phyloP scores from a whole-genome alignment of 2,113 vertebrate species.

The Microcebus tavaratra region DNA sequence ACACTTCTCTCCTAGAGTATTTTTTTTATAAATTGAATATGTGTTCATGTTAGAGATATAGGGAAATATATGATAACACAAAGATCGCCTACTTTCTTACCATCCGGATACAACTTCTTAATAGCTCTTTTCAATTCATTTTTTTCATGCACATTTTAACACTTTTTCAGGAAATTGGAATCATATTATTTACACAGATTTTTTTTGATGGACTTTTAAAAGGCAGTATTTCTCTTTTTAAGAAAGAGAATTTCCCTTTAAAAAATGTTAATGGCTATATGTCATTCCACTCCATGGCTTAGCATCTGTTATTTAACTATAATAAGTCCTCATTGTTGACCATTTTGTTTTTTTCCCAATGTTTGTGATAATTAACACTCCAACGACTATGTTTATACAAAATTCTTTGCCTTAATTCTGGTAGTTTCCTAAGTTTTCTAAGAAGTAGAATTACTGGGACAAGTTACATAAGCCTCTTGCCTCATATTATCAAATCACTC shows the following conservation, averaged over 20 bases:
- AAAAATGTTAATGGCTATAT: neutral
- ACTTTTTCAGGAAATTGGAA: neutral
- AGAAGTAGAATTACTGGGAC: neutral
- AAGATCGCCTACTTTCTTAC: fast-evolving
- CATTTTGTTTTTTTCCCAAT: neutral
- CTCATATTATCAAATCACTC: neutral
- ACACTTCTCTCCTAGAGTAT: neutral
- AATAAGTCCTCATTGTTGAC: neutral
- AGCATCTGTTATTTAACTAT: neutral
- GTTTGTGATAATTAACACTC: neutral
- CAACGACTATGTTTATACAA: neutral
- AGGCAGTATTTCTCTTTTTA: neutral
- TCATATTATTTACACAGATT: neutral
- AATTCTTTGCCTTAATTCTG: neutral
- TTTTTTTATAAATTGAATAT: neutral
- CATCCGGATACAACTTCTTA: neutral
- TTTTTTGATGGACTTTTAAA: neutral
- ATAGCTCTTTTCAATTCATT: neutral
- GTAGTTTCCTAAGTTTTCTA: neutral
- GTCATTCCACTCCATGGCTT: neutral
- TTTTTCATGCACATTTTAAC: neutral
- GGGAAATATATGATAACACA: neutral
- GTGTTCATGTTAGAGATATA: neutral
- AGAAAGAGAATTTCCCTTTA: neutral
- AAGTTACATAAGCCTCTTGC: neutral